These are phyloP conservation scores for Candoia aspera DNA, from an alignment of 2,113 vertebrate species.

Conservation along the genomic window DNA sequence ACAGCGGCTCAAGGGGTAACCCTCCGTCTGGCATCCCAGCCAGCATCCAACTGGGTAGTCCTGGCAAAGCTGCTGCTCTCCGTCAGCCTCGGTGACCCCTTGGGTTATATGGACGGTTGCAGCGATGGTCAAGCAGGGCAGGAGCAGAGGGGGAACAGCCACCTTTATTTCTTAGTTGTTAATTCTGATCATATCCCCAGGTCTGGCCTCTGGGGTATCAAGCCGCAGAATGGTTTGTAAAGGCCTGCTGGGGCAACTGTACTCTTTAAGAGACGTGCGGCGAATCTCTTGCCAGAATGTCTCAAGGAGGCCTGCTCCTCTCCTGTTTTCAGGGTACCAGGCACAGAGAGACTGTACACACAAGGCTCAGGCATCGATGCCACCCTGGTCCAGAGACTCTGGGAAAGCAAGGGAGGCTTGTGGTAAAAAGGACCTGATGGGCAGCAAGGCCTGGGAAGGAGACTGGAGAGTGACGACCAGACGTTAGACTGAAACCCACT, in stretches of 20 bases:
- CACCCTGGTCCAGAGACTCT: not conserved
- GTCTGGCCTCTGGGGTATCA: not conserved
- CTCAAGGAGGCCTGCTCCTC: not conserved
- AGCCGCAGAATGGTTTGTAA: not conserved
- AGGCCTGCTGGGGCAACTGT: not conserved
- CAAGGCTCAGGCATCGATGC: not conserved
- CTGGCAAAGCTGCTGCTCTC: not conserved
- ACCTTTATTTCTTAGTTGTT: accelerated
- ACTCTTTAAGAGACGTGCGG: not conserved
- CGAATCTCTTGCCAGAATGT: not conserved
- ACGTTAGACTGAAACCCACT: not conserved
- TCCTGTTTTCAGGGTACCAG: not conserved
- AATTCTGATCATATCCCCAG: not conserved
- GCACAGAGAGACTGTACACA: not conserved
- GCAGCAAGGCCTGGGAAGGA: not conserved
- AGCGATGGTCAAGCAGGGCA: no score
- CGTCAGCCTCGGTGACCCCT: not conserved
- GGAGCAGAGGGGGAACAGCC: no score
- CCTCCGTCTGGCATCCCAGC: no score
- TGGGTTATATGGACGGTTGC: no score
- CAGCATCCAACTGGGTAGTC: not conserved
- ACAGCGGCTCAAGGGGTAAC: not conserved
- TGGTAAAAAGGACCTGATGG: not conserved
- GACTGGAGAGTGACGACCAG: not conserved
- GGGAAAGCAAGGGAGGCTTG: not conserved